Percentiles rank a stretch among this genome's conserved stretches.
Conservation (phyloP, 2,888 invertebrate genomes). For the Dasypogon diadema region DNA sequence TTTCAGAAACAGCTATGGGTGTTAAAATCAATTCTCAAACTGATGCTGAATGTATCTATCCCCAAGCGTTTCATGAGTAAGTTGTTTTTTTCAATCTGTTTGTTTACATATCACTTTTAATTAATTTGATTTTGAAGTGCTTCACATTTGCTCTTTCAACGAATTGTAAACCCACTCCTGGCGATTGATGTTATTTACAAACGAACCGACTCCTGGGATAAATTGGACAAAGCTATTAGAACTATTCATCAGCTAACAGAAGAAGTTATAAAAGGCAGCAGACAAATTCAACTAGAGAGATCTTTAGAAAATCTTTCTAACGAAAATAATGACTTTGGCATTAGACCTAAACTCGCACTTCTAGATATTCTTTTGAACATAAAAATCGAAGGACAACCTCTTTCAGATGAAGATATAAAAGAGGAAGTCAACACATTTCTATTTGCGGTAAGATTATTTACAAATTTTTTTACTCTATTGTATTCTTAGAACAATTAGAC, state of each 20-base stretch:
- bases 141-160: conserved; percentile 62
- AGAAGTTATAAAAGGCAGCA: conserved; percentile 61
- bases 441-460: conserved; percentile 65
- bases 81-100: conserved; percentile 60
- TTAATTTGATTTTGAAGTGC: no score
- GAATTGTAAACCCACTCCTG: conserved; percentile 66
- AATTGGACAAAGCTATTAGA: conserved; percentile 59
- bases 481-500: no score
- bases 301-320: background rate
- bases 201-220: conserved; percentile 59
- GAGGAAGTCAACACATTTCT: conserved; percentile 72
- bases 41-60: conserved; percentile 75
- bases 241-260: conserved; percentile 63
- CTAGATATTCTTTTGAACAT: conserved; percentile 74
- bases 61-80: conserved; percentile 77
- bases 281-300: conserved; percentile 59
- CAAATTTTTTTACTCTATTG: no score
- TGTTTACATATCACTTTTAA: no score
- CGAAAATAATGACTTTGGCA: conserved; percentile 58
- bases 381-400: conserved; percentile 70
- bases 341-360: conserved; percentile 73
- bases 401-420: conserved; percentile 72
- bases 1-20: conserved; percentile 87
- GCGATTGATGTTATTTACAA: conserved; percentile 62
- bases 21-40: conserved; percentile 76